A percentile compares a stretch with the other conserved stretches of the same genome.
phyloP scores from a whole-genome alignment of 2,113 vertebrate genomes.

The Aleadryas rufinucha region DNA sequence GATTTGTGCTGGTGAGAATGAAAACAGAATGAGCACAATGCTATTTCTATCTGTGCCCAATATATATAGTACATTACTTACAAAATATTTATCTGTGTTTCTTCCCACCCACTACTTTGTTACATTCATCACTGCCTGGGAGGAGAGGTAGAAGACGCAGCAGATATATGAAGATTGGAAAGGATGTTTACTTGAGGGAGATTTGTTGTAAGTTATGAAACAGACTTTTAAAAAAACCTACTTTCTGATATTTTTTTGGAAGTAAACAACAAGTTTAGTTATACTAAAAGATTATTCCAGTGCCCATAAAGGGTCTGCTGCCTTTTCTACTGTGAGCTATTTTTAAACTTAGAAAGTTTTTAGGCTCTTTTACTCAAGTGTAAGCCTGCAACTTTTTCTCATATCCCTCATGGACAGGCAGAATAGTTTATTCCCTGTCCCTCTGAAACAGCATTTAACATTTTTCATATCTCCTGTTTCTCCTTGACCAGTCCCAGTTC shows the following conservation, averaged over 20 bases:
- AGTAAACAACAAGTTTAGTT: slow-evolving; percentile 17
- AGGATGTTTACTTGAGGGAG: slow-evolving; percentile 11
- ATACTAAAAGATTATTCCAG: background rate
- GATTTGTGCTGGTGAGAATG: slow-evolving; percentile 1
- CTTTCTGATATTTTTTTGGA: background rate
- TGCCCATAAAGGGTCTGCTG: background rate
- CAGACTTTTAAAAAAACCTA: background rate
- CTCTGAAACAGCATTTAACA: background rate
- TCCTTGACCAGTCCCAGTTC: background rate
- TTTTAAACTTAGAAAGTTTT: background rate
- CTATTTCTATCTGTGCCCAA: slow-evolving; percentile 2
- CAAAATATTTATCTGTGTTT: slow-evolving; percentile 50
- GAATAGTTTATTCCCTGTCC: background rate
- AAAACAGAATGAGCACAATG: slow-evolving; percentile 2
- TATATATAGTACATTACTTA: background rate
- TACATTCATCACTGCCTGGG: background rate
- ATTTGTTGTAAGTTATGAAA: background rate
- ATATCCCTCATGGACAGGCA: background rate
- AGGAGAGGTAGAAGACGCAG: background rate
- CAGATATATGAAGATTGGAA: background rate
- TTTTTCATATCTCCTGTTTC: background rate
- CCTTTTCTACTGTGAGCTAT: background rate
- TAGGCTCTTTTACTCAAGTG: background rate
- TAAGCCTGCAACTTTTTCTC: background rate
- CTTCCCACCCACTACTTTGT: slow-evolving; percentile 29